Conservation (phyloP, 2,888 invertebrate genomes). For the Cheiracanthium punctorium region DNA sequence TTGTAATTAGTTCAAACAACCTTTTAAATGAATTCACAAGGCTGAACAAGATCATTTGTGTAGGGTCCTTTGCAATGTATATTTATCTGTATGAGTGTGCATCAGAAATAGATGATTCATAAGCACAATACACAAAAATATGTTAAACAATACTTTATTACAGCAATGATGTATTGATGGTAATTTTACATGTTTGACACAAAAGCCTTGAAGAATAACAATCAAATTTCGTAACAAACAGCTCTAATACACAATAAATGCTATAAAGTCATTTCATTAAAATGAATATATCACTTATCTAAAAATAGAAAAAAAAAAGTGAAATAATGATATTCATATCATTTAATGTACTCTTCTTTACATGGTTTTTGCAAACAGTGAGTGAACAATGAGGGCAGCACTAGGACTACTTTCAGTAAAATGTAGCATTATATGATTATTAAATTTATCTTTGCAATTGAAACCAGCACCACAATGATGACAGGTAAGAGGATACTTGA, state of each 20-base stretch:
- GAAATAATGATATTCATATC: neutral
- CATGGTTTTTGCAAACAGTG: constrained; percentile 53
- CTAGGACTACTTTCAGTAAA: constrained; percentile 5
- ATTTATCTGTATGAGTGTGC: constrained; percentile 6
- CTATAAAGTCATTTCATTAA: neutral
- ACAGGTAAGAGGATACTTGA: constrained; percentile 46
- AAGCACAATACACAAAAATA: constrained; percentile 45
- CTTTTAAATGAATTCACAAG: too few species aligned
- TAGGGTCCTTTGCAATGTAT: neutral
- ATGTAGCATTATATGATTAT: constrained; percentile 36
- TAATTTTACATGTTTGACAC: constrained; percentile 33
- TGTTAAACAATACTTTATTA: constrained; percentile 64
- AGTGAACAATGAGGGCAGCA: constrained; percentile 59
- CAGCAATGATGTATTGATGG: constrained; percentile 28
- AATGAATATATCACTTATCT: constrained; percentile 2
- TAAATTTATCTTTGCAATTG: constrained; percentile 51
- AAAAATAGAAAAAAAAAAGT: neutral
- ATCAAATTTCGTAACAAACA: constrained; percentile 34
- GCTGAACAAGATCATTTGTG: neutral
- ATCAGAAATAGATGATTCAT: constrained; percentile 14
- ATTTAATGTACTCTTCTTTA: constrained; percentile 16
- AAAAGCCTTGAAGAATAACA: constrained; percentile 37
- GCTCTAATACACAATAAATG: constrained; percentile 36
- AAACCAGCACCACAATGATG: constrained; percentile 55
- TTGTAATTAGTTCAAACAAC: too few species aligned